Percentiles rank a stretch among this genome's conserved stretches.
Evolutionary conservation across 2,888 invertebrate genomes (phyloP).

Genomic region (Meiosimyza decipiens): DNA sequence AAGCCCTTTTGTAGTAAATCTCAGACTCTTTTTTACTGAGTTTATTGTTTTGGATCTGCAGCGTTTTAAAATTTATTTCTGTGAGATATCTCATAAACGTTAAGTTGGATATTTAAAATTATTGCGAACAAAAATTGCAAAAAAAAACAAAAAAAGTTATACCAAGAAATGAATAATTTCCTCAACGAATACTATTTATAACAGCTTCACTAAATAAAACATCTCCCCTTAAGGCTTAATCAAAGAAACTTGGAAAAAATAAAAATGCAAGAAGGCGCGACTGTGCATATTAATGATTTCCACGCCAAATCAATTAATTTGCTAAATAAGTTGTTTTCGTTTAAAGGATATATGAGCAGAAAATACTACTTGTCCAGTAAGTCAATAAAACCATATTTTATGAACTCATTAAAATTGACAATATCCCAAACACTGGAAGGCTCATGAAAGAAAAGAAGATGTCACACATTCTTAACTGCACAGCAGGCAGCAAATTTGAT

Average conservation of each 20-base stretch:
- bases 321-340: conserved; percentile 16
- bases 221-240: too few relatives aligned
- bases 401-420: not conserved
- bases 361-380: conserved; percentile 23
- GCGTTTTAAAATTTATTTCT: too few relatives aligned
- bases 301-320: conserved; percentile 1
- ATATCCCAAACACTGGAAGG: not conserved
- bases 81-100: too few relatives aligned
- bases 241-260: not conserved
- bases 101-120: too few relatives aligned
- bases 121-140: too few relatives aligned
- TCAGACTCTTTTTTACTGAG: too few relatives aligned
- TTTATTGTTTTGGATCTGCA: too few relatives aligned
- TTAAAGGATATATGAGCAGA: not conserved
- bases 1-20: too few relatives aligned
- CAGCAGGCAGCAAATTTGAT: conserved; percentile 5
- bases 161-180: not conserved
- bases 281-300: too few relatives aligned
- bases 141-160: not conserved
- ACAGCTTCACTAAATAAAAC: conserved; percentile 32
- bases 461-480: conserved; percentile 2
- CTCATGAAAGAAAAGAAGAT: not conserved
- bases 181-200: not conserved
- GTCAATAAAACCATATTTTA: not conserved
- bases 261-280: conserved; percentile 23